Base-by-base conservation (phyloP, 2,888 invertebrate species). In the Steromphala cineraria region DNA sequence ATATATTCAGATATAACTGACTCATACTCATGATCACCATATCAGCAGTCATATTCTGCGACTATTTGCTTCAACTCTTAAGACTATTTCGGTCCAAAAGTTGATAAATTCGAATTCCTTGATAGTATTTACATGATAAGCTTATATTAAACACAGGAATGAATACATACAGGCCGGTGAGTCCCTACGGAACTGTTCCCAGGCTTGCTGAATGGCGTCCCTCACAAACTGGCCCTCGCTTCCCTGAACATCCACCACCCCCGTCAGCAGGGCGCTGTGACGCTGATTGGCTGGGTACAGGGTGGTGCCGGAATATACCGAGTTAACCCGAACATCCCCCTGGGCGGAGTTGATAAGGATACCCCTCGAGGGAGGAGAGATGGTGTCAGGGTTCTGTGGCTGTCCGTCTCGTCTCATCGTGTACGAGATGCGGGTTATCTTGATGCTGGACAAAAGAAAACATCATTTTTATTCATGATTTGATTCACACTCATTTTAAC, bases 321-420 rank as follows among this genome's bases (percentile, higher is more conserved):
- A 1, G 52, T 53, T 67, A 13, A 75, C 75, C 28, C 24, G 31
- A 15, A 31, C 31, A 55, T 28, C 53, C 2, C 21, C 0, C n/a
- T n/a, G 0, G 3, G 24, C 31, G 17, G 71, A 31, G 0, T n/a
- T 31, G 28, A 21, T 52, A n/a, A 77, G 3, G 5, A 15, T 19
- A 0, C 31, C 28, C 4, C 10, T 19, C 4, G 24, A n/a, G 0
- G 80, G 80, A 52, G 76, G 55, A 3, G 79, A 24, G 2, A 74
- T 15, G 17, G 15, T 40, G n/a, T 36, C 7, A n/a, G 78, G 75
- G 28, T 46, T 19, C 31, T 52, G 62, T 2, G 56, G 46, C 52
- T 78, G 24, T 15, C 75, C 82, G 19, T 82, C 80, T 19, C 40
- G 62, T 0, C 46, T 46, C 17, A 80, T 31, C 75, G 78, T 75